Conservation (phyloP, 2,113 vertebrate genomes). For the Macaca mulatta region DNA sequence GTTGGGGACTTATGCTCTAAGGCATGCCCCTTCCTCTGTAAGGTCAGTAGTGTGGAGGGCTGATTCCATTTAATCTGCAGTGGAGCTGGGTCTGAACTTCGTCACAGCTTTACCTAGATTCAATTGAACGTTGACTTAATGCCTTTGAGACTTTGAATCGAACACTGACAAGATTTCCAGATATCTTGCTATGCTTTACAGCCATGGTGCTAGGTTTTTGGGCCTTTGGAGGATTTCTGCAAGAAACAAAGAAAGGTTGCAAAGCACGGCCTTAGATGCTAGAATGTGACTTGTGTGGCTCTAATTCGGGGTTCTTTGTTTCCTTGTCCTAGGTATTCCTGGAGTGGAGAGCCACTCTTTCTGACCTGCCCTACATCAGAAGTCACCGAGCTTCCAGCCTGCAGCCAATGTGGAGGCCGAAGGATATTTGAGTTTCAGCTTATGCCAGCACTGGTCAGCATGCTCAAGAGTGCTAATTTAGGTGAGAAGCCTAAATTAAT, state of each 20-base stretch:
- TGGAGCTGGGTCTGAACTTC: not conserved
- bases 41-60: not conserved
- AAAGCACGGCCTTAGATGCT: not conserved
- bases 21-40: not conserved
- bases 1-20: too few species aligned
- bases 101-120: not conserved
- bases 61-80: not conserved
- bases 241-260: not conserved
- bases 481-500: conserved; percentile 63
- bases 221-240: not conserved
- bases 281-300: not conserved
- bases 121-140: not conserved
- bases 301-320: not conserved
- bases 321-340: conserved; percentile 84
- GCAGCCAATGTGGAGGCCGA: conserved; percentile 83
- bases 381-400: conserved; percentile 77
- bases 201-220: not conserved
- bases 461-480: conserved; percentile 80
- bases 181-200: not conserved
- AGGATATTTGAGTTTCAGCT: conserved; percentile 91
- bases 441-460: conserved; percentile 90
- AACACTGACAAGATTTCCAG: not conserved
- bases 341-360: conserved; percentile 89
- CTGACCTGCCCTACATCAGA: conserved; percentile 76
- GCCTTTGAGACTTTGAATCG: not conserved